Conservation (phyloP, 2,797 vertebrate genomes). For the Eutrigla gurnardus region DNA sequence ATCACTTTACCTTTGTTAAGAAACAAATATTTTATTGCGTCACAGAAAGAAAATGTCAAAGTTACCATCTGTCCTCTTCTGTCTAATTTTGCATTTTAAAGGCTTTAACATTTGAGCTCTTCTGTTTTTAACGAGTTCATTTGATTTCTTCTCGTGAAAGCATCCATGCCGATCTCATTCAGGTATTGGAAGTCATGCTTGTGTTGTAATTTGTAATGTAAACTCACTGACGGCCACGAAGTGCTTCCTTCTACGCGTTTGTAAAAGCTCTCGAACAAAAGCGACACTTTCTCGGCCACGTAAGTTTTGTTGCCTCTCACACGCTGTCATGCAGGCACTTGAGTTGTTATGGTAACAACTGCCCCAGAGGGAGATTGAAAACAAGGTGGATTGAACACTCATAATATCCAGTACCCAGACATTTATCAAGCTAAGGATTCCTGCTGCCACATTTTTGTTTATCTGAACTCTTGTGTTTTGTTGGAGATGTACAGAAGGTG, state of each 20-base stretch:
- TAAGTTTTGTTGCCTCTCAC: slow-evolving; percentile 13
- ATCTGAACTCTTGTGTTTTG: neutral
- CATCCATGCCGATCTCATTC: neutral
- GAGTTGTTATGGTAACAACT: slow-evolving; percentile 76
- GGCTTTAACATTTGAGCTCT: neutral
- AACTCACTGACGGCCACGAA: slow-evolving; percentile 13
- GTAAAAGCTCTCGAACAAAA: slow-evolving; percentile 32
- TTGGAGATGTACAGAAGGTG: neutral
- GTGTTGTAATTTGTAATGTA: slow-evolving; percentile 21
- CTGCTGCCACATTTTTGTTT: neutral
- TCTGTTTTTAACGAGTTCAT: neutral
- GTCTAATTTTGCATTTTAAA: too few relatives aligned
- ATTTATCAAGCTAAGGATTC: neutral
- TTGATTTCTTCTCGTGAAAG: neutral
- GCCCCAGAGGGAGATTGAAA: slow-evolving; percentile 46
- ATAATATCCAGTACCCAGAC: slow-evolving; percentile 11
- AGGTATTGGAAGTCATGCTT: neutral
- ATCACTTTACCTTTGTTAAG: too few relatives aligned
- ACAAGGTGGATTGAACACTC: slow-evolving; percentile 27
- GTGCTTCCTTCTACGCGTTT: slow-evolving; percentile 20
- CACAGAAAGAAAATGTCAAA: too few relatives aligned
- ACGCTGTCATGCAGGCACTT: slow-evolving; percentile 64
- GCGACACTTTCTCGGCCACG: slow-evolving; percentile 20
- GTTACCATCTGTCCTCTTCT: too few relatives aligned
- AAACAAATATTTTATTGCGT: too few relatives aligned